Evolutionary conservation across 1,140 invertebrate genomes (phyloP), one percentile per base, ranked within the genome.

Genomic region (Drosophila bipectinata): DNA sequence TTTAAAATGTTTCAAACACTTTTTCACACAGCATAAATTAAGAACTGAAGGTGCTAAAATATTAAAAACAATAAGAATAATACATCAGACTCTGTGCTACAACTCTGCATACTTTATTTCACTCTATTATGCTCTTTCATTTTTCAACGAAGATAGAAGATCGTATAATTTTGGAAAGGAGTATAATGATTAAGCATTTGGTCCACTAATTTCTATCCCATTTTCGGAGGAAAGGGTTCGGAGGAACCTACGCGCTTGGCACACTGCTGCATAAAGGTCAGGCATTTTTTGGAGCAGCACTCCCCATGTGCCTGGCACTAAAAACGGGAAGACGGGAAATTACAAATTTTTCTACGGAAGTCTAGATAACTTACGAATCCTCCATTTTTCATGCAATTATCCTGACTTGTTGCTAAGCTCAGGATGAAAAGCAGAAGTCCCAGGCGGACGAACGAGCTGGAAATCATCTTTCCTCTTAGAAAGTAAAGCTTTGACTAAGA

Each of bases 271-370:
- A 74, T 1, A 30, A 88, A 91, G 5, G 79, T 91, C 61, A 90
- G 53, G 49, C 90, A 91, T n/a, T 72, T 91, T 15, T 72, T 47
- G 0, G 90, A 90, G 26, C 90, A 91, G 54, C 90, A 91, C 8
- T 91, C 88, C 18, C 6, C 41, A 49, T 91, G 82, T 15, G 49
- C 62, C 58, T 91, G 77, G 24, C 90, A 91, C 90, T 91, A n/a
- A 4, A 63, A 21, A 41, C 4, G 10, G 34, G 12, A 10, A 4
- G 10, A 4, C 3, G 3, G 10, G 10, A 12, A 8, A 10, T 9
- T 3, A 32, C 15, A 0, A 6, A 28, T 28, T 28, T 28, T 28
- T 32, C 3, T 7, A 21, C 5, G 2, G 3, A 2, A 10, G 2
- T 15, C 12, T 26, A 14, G 3, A 3, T 21, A 24, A 77, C 80